These are phyloP conservation scores for Notarius lentiginosus DNA, from an alignment of 2,113 vertebrate species.

Conservation along the genomic window DNA sequence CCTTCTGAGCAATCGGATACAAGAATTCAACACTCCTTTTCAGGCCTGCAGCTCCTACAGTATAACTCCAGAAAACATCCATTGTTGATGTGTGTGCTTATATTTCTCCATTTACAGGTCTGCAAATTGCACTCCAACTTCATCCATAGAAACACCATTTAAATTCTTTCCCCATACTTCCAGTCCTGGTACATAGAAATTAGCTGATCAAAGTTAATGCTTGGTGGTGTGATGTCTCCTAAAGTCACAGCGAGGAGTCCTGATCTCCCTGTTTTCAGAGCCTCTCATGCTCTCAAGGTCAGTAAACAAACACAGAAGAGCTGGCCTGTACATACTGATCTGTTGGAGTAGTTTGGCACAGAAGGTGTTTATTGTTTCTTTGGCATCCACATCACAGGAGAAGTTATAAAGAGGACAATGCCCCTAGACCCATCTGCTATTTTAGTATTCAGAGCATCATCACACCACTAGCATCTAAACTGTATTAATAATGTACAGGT, in stretches of 20 bases:
- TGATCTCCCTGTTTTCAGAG: constrained; percentile 52
- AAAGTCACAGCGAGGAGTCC: constrained; percentile 49
- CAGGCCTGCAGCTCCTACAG: not conserved
- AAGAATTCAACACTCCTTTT: not conserved
- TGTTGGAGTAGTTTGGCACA: constrained; percentile 32
- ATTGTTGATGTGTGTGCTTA: not conserved
- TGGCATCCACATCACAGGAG: not conserved
- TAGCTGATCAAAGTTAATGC: not conserved
- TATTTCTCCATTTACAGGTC: not conserved
- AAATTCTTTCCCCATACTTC: not conserved
- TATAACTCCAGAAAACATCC: not conserved
- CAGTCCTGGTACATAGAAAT: not conserved
- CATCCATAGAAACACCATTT: not conserved
- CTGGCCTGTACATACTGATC: constrained; percentile 24
- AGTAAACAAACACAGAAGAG: constrained; percentile 58
- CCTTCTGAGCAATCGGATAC: not conserved
- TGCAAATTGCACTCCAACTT: not conserved
- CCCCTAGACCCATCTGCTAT: not conserved
- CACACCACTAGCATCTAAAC: not conserved
- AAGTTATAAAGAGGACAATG: not conserved
- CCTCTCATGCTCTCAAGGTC: constrained; percentile 47
- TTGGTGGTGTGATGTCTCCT: constrained; percentile 22
- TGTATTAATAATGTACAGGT: not conserved
- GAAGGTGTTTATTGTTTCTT: constrained; percentile 11
- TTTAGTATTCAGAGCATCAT: not conserved